phyloP scores from a whole-genome alignment of 2,797 vertebrate species.

The Chaenodraco wilsoni region DNA sequence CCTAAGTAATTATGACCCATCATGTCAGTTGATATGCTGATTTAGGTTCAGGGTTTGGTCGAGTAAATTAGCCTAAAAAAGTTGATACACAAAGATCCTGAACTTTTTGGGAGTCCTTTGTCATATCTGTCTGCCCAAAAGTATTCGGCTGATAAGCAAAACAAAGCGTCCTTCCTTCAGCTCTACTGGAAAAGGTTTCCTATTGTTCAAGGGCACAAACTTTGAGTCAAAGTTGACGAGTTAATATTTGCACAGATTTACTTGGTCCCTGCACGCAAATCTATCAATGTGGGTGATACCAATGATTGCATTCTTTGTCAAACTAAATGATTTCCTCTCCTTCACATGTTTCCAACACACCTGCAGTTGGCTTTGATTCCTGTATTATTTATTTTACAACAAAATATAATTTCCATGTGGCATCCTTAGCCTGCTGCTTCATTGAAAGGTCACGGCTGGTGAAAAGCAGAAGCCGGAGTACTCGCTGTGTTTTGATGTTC shows the following conservation, averaged over 20 bases:
- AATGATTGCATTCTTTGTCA: background rate
- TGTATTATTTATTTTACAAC: conserved; percentile 27
- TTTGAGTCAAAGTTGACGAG: background rate
- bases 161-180: background rate
- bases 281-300: too few species aligned
- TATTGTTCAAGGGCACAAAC: background rate
- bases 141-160: background rate
- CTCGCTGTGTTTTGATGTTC: conserved; percentile 82
- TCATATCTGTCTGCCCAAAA: too few species aligned
- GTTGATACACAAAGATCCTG: too few species aligned
- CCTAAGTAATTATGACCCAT: too few species aligned
- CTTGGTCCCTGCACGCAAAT: too few species aligned
- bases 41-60: too few species aligned
- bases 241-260: background rate
- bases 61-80: too few species aligned
- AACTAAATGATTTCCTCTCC: conserved; percentile 1
- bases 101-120: background rate
- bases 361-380: background rate
- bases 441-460: conserved; percentile 72
- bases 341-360: background rate
- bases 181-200: background rate
- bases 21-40: background rate
- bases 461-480: conserved; percentile 60
- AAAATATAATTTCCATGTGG: conserved; percentile 45
- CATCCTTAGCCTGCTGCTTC: conserved; percentile 35